A percentile compares a stretch with the other conserved stretches of the same genome.
These are phyloP conservation scores for Frieseomelitta varia DNA, from an alignment of 1,140 invertebrate genomes.

Conservation along the genomic window DNA sequence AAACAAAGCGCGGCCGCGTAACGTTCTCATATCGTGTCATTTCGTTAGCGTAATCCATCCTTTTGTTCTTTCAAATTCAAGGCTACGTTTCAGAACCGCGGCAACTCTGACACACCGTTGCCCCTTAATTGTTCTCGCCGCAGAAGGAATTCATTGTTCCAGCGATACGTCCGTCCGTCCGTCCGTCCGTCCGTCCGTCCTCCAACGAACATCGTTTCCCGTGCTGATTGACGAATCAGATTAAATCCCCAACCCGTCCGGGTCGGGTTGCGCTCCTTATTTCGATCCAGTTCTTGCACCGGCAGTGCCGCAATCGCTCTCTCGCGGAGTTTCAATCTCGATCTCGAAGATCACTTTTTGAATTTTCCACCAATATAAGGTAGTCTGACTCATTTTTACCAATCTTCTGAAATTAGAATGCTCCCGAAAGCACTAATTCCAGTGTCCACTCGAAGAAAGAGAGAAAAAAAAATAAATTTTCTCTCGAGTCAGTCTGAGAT, in stretches of 20 bases:
- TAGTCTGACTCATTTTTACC: neutral
- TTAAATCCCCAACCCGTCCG: neutral
- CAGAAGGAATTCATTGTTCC: constrained; percentile 41
- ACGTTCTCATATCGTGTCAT: constrained; percentile 38
- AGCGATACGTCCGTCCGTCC: constrained; percentile 5
- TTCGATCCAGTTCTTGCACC: constrained; percentile 3
- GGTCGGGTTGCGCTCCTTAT: neutral
- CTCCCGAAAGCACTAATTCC: too few species aligned
- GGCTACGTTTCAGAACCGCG: constrained; percentile 38
- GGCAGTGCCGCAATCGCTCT: neutral
- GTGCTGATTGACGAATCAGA: constrained; percentile 22
- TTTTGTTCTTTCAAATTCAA: constrained; percentile 55
- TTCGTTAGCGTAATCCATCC: constrained; percentile 34
- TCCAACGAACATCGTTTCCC: constrained; percentile 4
- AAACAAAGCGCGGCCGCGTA: neutral
- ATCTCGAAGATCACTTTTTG: too few species aligned
- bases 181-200: neutral
- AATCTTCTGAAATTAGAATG: neutral
- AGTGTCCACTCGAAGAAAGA: too few species aligned
- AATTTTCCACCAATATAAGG: neutral
- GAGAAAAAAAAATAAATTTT: too few species aligned
- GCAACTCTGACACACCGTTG: constrained; percentile 27
- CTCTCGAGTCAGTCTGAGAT: neutral
- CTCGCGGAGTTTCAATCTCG: fast-evolving
- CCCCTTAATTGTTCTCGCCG: constrained; percentile 39